phyloP scores from a whole-genome alignment of 35 echinoderm and acorn worm genomes.

The Diadema setosum region DNA sequence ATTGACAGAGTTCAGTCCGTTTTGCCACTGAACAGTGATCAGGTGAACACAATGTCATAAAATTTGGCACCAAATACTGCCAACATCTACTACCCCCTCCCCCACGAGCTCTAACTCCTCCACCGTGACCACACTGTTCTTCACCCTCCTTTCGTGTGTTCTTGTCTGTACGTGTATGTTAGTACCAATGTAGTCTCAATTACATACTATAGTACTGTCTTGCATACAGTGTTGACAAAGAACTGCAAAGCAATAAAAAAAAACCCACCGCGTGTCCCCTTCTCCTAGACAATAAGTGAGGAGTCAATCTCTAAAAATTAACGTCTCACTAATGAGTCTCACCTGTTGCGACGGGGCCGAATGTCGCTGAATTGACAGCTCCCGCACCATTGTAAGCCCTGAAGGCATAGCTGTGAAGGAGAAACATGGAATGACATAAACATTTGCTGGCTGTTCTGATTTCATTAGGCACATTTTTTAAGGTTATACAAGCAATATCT shows the following conservation, averaged over 20 bases:
- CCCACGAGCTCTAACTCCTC: too few relatives aligned
- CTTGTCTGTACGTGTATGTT: too few relatives aligned
- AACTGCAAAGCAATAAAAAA: not conserved
- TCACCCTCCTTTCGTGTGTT: too few relatives aligned
- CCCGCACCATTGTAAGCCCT: slow-evolving; percentile 16
- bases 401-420: slow-evolving; percentile 41
- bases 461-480: too few relatives aligned
- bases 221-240: not conserved
- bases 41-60: too few relatives aligned
- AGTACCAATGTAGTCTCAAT: too few relatives aligned
- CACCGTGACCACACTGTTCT: too few relatives aligned
- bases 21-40: too few relatives aligned
- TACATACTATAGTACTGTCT: too few relatives aligned
- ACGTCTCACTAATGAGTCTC: not conserved
- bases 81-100: too few relatives aligned
- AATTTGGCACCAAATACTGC: too few relatives aligned
- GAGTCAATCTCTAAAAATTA: not conserved
- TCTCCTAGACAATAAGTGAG: not conserved
- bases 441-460: not conserved
- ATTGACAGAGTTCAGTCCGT: too few relatives aligned
- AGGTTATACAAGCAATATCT: not conserved
- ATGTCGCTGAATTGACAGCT: not conserved
- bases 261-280: not conserved
- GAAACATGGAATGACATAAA: not conserved
- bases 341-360: slow-evolving; percentile 42